phyloP scores from a whole-genome alignment of 2,888 invertebrate species.

The Stictocephala bisonia region DNA sequence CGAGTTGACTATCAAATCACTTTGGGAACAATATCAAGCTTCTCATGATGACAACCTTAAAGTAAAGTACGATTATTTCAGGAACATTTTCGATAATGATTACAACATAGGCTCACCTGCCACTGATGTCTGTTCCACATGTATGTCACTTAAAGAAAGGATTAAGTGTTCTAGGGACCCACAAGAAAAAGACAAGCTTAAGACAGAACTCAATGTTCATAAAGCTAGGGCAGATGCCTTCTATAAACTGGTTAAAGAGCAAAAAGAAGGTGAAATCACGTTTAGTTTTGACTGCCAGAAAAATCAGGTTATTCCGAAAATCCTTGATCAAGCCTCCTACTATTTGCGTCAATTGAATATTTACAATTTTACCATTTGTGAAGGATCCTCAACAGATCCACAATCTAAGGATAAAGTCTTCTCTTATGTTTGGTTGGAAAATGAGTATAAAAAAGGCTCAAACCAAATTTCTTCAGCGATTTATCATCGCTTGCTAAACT shows the following conservation, averaged over 20 bases:
- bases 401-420: conserved; percentile 18
- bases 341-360: conserved; percentile 61
- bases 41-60: background rate
- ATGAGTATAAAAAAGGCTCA: conserved; percentile 23
- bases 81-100: conserved; percentile 28
- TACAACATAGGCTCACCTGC: conserved; percentile 46
- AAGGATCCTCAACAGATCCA: conserved; percentile 28
- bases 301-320: conserved; percentile 59
- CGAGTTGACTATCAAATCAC: conserved; percentile 29
- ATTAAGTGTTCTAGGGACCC: too few relatives aligned
- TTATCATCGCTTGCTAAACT: conserved; percentile 22
- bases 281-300: conserved; percentile 61
- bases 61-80: conserved; percentile 40
- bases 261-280: conserved; percentile 39
- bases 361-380: conserved; percentile 46
- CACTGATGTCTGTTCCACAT: too few relatives aligned
- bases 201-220: too few relatives aligned
- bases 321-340: conserved; percentile 62
- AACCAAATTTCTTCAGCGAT: conserved; percentile 31
- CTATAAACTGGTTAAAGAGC: background rate
- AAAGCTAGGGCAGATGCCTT: conserved; percentile 35
- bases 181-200: too few relatives aligned
- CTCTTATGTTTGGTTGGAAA: conserved; percentile 31
- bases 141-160: too few relatives aligned
- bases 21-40: conserved; percentile 36